These are phyloP conservation scores for Cyrtorhinus lividipennis DNA, from an alignment of 1,140 invertebrate species.

Conservation along the genomic window DNA sequence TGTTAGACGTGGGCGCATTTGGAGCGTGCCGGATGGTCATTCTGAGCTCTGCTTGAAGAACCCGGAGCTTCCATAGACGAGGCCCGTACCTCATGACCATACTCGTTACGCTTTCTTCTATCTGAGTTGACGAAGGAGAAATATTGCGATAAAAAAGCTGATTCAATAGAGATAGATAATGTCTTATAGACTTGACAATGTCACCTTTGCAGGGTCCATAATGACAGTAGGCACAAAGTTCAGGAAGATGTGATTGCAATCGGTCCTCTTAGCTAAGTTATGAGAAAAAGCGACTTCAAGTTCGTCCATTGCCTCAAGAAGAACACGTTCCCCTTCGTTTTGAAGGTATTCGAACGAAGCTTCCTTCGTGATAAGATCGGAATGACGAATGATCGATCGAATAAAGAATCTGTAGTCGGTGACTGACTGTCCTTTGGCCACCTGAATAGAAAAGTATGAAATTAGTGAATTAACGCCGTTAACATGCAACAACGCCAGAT, in stretches of 20 bases:
- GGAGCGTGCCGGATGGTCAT: conserved; percentile 68
- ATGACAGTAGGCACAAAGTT: conserved; percentile 97
- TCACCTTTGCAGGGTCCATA: conserved; percentile 83
- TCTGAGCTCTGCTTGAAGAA: conserved; percentile 64
- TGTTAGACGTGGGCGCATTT: conserved; percentile 68
- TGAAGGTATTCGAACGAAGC: conserved; percentile 96
- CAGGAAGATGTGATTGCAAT: conserved; percentile 98
- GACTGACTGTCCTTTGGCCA: conserved; percentile 84
- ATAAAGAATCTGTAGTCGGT: conserved; percentile 97
- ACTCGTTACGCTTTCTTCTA: conserved; percentile 88
- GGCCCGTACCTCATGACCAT: conserved; percentile 94
- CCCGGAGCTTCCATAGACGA: conserved; percentile 88
- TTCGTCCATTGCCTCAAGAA: conserved; percentile 96
- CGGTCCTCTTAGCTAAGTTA: conserved; percentile 75
- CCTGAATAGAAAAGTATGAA: no score
- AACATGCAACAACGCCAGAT: no score
- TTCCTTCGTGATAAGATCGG: conserved; percentile 94
- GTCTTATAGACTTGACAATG: no score
- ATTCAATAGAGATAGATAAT: background rate
- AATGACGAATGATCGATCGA: conserved; percentile 91
- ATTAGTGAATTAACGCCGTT: no score
- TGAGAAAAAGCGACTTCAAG: conserved; percentile 95
- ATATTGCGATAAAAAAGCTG: no score
- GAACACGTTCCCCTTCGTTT: conserved; percentile 91
- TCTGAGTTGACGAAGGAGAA: conserved; percentile 36